phyloP scores from a whole-genome alignment of 2,113 vertebrate species.

The Alouatta palliata region DNA sequence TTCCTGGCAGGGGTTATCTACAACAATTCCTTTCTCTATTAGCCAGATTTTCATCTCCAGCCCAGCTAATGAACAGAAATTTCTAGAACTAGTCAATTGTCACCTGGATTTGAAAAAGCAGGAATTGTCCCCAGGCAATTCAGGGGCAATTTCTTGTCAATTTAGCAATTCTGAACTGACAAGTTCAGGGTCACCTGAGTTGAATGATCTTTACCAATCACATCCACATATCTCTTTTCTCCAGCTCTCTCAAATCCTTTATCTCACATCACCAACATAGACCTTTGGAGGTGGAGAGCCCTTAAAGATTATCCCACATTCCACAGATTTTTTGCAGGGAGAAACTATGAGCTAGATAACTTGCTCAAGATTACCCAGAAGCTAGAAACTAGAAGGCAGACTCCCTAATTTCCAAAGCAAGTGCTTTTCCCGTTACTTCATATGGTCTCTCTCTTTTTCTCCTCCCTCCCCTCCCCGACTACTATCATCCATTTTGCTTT shows the following conservation, averaged over 20 bases:
- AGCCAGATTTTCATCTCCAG: conserved; percentile 12
- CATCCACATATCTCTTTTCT: background rate
- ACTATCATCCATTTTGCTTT: background rate
- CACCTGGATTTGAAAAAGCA: background rate
- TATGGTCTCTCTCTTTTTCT: background rate
- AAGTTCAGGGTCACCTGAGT: background rate
- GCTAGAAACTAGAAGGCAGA: background rate
- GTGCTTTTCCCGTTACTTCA: background rate
- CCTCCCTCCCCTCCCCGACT: background rate
- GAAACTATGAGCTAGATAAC: background rate
- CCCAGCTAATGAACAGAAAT: conserved; percentile 25
- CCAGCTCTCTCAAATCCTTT: background rate
- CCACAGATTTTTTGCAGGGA: background rate
- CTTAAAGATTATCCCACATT: background rate
- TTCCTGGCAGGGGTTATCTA: background rate
- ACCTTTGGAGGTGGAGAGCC: background rate
- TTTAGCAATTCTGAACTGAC: background rate
- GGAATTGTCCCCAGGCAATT: background rate
- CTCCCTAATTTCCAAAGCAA: background rate
- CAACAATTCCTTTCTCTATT: conserved; percentile 14
- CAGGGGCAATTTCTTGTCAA: background rate
- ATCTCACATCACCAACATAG: background rate
- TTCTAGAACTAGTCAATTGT: background rate
- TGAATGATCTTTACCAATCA: background rate
- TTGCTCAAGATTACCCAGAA: background rate